These are phyloP conservation scores for Miniopterus natalensis DNA, from an alignment of 2,113 vertebrate genomes.

Conservation along the genomic window DNA sequence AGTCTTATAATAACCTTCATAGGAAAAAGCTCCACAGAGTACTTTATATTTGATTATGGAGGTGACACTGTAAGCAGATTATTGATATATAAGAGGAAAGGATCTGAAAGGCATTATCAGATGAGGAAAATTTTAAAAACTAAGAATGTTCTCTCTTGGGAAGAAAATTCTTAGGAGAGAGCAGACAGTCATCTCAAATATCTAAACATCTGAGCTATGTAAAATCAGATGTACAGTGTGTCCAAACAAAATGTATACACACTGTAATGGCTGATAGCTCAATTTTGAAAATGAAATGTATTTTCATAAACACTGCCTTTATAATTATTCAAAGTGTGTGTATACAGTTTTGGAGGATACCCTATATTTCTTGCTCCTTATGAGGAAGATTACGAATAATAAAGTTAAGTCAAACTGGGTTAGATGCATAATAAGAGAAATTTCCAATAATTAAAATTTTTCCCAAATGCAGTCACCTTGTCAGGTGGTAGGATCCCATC, in stretches of 20 bases:
- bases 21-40: not conserved
- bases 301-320: no score
- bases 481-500: not conserved
- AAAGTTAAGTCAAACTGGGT: not conserved
- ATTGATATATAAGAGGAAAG: not conserved
- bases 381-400: not conserved
- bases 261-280: no score
- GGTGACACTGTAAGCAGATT: not conserved
- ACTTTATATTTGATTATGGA: not conserved
- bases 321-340: no score
- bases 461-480: not conserved
- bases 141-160: not conserved
- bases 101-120: not conserved
- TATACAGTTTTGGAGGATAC: no score
- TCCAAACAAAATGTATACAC: no score
- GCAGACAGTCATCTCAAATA: not conserved
- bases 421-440: not conserved
- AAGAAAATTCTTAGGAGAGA: not conserved
- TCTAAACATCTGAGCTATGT: not conserved
- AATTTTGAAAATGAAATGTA: no score
- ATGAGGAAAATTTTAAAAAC: not conserved
- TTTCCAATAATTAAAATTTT: constrained; percentile 32
- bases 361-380: not conserved
- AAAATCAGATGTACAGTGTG: not conserved
- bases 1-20: not conserved